A percentile compares a stretch with the other conserved stretches of the same genome.
Evolutionary conservation across 1,140 invertebrate genomes (phyloP).

Genomic region (Spodoptera frugiperda): DNA sequence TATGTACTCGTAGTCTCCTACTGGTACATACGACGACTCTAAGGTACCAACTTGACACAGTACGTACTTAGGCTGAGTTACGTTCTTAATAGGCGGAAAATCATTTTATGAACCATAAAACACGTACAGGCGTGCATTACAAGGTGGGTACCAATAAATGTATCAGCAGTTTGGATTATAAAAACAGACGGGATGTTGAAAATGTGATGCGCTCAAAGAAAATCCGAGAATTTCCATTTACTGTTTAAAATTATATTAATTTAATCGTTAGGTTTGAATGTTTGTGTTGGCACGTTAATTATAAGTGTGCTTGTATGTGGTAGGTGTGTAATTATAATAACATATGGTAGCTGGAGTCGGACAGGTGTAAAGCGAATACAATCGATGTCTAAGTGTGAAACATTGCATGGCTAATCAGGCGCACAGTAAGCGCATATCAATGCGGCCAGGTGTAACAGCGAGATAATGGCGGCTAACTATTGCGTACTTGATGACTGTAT

Average conservation of each 20-base stretch:
- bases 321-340: constrained; percentile 36
- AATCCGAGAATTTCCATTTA: neutral
- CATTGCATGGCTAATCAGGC: constrained; percentile 72
- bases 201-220: neutral
- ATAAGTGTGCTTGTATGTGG: neutral
- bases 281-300: neutral
- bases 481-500: constrained; percentile 36
- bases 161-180: constrained; percentile 44
- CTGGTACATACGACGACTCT: constrained; percentile 30
- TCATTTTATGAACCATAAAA: constrained; percentile 52
- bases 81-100: constrained; percentile 47
- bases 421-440: constrained; percentile 72
- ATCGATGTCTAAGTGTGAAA: constrained; percentile 57
- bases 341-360: constrained; percentile 34
- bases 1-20: neutral
- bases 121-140: constrained; percentile 12
- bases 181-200: constrained; percentile 42
- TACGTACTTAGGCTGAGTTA: constrained; percentile 37
- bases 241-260: neutral
- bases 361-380: constrained; percentile 39
- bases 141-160: constrained; percentile 34
- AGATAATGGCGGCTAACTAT: constrained; percentile 34
- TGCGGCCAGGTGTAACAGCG: constrained; percentile 65
- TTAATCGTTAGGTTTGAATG: neutral
- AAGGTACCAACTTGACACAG: constrained; percentile 27